phyloP scores from a whole-genome alignment of 2,113 vertebrate species.

The Tapirus terrestris region DNA sequence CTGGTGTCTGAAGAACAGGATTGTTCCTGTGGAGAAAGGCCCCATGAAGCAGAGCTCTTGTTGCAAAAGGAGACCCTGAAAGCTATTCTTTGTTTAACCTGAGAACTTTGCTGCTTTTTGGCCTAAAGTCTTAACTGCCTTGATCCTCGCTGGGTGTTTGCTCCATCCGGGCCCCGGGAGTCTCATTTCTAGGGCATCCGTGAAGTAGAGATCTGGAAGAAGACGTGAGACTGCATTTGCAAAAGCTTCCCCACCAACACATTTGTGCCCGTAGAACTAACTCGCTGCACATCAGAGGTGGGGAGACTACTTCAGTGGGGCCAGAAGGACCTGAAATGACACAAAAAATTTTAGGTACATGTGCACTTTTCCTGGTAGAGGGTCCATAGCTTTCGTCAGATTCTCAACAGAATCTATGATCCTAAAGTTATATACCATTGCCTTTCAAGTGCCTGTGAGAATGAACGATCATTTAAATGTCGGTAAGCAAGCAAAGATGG shows the following conservation, averaged over 20 bases:
- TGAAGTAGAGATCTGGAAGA: neutral
- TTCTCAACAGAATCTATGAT: neutral
- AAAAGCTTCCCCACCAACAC: neutral
- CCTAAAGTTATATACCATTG: neutral
- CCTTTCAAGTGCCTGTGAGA: neutral
- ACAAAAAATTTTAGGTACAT: neutral
- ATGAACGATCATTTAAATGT: neutral
- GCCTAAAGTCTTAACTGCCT: neutral
- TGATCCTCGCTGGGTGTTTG: neutral
- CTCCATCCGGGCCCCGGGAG: neutral
- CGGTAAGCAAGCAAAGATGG: neutral
- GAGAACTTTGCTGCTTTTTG: constrained; percentile 1
- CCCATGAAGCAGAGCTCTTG: neutral
- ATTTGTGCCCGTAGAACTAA: neutral
- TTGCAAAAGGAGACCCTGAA: neutral
- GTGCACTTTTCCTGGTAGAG: neutral
- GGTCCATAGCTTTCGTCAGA: neutral
- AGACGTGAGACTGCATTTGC: neutral
- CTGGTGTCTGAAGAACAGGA: neutral
- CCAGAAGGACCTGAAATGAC: neutral
- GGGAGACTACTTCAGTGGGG: neutral
- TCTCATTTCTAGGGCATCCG: neutral
- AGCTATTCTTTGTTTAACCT: constrained; percentile 50
- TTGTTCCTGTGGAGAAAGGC: constrained; percentile 4
- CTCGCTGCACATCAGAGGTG: neutral